Evolutionary conservation across 1,140 invertebrate species (phyloP).

Genomic region (Drosophila parvula): DNA sequence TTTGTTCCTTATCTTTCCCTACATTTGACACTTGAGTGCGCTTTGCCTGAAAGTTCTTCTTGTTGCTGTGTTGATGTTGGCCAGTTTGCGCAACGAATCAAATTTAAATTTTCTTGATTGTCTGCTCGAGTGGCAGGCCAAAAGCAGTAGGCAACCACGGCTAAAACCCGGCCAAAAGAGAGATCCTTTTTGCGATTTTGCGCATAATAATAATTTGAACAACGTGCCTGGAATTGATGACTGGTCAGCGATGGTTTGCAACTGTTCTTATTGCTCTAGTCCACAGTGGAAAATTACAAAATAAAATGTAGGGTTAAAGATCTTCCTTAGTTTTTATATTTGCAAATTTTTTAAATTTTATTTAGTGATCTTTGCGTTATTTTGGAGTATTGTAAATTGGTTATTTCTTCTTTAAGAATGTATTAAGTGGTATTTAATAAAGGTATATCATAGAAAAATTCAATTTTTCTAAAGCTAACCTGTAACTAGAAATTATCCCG

Average conservation of each 20-base stretch:
- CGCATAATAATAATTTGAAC: slow-evolving; percentile 83
- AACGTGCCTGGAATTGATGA: slow-evolving; percentile 78
- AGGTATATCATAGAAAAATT: neutral
- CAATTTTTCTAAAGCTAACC: neutral
- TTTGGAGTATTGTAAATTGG: neutral
- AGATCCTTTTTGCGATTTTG: slow-evolving; percentile 81
- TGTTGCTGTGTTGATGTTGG: slow-evolving; percentile 56
- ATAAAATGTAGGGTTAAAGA: neutral
- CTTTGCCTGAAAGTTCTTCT: slow-evolving; percentile 35
- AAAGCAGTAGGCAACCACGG: slow-evolving; percentile 48
- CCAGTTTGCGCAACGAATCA: slow-evolving; percentile 80
- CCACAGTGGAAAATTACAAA: slow-evolving; percentile 3
- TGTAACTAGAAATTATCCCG: neutral
- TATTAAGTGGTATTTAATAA: neutral
- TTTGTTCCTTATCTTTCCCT: slow-evolving; percentile 46
- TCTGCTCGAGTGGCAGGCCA: slow-evolving; percentile 76
- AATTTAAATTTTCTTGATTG: slow-evolving; percentile 83
- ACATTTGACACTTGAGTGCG: slow-evolving; percentile 80
- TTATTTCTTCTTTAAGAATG: neutral
- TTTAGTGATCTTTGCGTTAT: neutral
- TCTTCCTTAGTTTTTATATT: neutral
- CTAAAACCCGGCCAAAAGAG: slow-evolving; percentile 10
- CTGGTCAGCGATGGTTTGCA: slow-evolving; percentile 61
- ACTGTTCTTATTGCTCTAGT: slow-evolving; percentile 36
- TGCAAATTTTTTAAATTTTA: no score